Base-by-base conservation (phyloP, 2,888 invertebrate species). In the Crossocerus cetratus region DNA sequence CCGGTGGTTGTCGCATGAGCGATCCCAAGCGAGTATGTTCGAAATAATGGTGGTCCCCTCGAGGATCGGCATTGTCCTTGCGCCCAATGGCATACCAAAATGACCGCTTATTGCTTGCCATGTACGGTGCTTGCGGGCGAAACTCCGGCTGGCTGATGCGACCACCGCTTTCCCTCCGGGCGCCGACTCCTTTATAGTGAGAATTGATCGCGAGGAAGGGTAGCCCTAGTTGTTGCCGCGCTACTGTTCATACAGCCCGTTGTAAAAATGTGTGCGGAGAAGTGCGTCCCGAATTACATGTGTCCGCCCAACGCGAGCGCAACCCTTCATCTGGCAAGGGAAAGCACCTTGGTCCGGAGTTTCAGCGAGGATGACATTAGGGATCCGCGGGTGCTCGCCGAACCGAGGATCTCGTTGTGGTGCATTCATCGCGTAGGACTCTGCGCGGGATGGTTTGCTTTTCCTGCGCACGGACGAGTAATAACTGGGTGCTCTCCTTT, bases 101-200 rank as follows among this genome's bases (percentile, higher is more conserved):
- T 84, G 88, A 90, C 89, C 89, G 89, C 89, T 89, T 89, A 89
- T 88, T 86, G 76, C 53, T 79, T 82, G 86, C 77, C 65, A 80
- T 87, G 88, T 22, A 90, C 81, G 84, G 86, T 79, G 82, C 77
- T 86, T 82, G 87, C 88, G 89, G 88, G 83, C 77, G 63, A 72
- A 73, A 72, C 59, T 61, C 76, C 69, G 63, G 65, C 67, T 60
- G 68, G 58, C 63, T 65, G 55, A 60, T 66, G 16, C 69, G 54
- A 56, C 80, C 72, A 70, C 43, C 65, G 16, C 61, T 60, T 18
- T 43, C 54, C 32, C 18, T 42, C 23, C 44, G n/a, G 5, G 18
- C 21, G n/a, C 54, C 55, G n/a, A 63, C 66, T 56, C 59, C 55
- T n/a, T 18, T 55, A 75, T 82, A 82, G 81, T 82, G 76, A 81